phyloP scores from a whole-genome alignment of 2,113 vertebrate species.

The Cochlearius cochlearius region DNA sequence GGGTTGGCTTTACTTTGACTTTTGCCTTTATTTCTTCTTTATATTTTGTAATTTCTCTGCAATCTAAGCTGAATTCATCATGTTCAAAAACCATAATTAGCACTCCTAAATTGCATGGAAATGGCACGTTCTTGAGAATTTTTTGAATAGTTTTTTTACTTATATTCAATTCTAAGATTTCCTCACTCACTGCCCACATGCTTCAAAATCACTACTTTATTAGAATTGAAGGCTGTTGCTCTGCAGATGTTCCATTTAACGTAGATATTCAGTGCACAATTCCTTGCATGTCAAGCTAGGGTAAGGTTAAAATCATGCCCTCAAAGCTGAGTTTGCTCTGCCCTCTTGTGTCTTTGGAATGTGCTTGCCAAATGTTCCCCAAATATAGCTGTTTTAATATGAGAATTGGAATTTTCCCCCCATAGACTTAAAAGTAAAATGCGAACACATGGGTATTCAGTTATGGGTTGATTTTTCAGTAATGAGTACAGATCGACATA shows the following conservation, averaged over 20 bases:
- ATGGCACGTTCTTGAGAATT: neutral
- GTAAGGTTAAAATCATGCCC: neutral
- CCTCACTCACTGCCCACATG: neutral
- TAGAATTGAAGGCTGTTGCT: neutral
- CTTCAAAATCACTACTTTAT: neutral
- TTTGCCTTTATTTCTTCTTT: neutral
- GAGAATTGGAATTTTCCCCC: neutral
- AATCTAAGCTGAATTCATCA: neutral
- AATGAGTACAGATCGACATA: neutral
- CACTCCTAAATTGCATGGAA: neutral
- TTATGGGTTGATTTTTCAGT: neutral
- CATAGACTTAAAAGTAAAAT: neutral
- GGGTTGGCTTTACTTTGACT: neutral
- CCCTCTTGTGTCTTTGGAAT: conserved; percentile 56
- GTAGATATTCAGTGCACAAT: neutral
- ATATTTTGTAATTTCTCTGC: neutral
- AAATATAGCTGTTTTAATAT: neutral
- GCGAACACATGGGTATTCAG: neutral
- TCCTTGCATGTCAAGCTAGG: neutral
- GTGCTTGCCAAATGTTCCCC: neutral
- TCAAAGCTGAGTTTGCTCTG: conserved; percentile 28
- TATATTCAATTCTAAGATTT: neutral
- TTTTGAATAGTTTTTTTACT: neutral
- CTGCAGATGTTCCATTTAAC: neutral
- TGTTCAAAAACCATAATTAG: neutral